These are phyloP conservation scores for Eutrigla gurnardus DNA, from an alignment of 2,797 vertebrate genomes.

Conservation along the genomic window DNA sequence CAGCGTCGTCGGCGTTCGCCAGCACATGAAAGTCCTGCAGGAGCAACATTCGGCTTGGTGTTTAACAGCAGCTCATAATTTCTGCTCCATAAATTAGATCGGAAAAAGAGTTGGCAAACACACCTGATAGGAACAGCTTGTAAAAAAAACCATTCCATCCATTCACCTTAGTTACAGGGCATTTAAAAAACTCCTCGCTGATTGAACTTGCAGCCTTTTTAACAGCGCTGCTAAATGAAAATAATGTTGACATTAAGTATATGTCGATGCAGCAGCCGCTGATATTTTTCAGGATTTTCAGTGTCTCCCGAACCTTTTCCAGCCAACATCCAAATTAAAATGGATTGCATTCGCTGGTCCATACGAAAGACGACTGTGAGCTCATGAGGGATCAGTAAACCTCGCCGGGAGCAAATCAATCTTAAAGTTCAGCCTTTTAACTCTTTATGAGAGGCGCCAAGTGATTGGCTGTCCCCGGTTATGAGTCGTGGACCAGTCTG, in stretches of 20 bases:
- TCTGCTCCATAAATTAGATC: constrained; percentile 51
- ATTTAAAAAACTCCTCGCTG: constrained; percentile 12
- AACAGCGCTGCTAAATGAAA: not conserved
- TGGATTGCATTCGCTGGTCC: not conserved
- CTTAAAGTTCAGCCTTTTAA: constrained; percentile 49
- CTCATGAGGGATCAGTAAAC: constrained; percentile 16
- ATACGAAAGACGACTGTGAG: constrained; percentile 6
- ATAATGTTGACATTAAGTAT: constrained; percentile 2
- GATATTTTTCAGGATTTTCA: not conserved
- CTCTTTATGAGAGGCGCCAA: constrained; percentile 46
- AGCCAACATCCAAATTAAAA: constrained; percentile 1
- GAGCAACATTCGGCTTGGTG: constrained; percentile 17
- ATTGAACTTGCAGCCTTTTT: constrained; percentile 13
- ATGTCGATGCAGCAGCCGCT: not conserved
- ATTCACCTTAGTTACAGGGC: constrained; percentile 11
- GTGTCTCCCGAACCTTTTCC: not conserved
- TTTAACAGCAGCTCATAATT: constrained; percentile 44
- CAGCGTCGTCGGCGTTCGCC: not conserved
- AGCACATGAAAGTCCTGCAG: constrained; percentile 8
- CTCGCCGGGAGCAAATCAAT: constrained; percentile 30
- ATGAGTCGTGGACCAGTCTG: constrained; percentile 38
- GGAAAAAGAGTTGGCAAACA: not conserved
- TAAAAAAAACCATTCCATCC: constrained; percentile 7
- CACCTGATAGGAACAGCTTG: constrained; percentile 27
- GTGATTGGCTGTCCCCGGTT: constrained; percentile 54